These are phyloP conservation scores for Percopsis omiscomaycus DNA, from an alignment of 2,797 vertebrate species.

Conservation along the genomic window DNA sequence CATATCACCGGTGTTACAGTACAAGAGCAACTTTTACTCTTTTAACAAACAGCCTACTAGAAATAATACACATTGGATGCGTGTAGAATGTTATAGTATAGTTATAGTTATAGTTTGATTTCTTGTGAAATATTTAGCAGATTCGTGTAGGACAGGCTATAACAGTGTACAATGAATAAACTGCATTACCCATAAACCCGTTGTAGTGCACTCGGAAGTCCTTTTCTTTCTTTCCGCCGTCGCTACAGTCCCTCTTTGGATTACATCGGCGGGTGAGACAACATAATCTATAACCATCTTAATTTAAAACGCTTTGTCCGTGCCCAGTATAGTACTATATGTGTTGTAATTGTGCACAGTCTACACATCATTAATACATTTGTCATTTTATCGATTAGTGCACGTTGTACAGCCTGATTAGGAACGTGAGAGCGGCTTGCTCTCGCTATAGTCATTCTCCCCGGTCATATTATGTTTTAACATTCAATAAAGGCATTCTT, in stretches of 20 bases:
- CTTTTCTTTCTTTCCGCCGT: constrained; percentile 73
- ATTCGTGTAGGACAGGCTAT: too few species aligned
- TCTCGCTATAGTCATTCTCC: background rate
- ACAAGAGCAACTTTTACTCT: too few species aligned
- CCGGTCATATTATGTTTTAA: constrained; percentile 8
- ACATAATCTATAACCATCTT: constrained; percentile 63
- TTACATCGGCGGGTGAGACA: constrained; percentile 72
- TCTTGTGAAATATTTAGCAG: background rate
- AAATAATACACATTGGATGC: too few species aligned
- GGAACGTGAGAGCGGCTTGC: background rate
- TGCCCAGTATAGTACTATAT: fast-evolving
- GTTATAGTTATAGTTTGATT: too few species aligned
- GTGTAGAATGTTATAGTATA: too few species aligned
- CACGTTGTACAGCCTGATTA: fast-evolving
- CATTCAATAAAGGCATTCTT: background rate
- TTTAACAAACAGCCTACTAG: too few species aligned
- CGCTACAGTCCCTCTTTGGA: constrained; percentile 58
- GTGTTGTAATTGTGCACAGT: fast-evolving
- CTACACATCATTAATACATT: background rate
- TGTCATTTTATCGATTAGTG: fast-evolving
- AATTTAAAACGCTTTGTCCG: background rate
- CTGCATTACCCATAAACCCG: constrained; percentile 66
- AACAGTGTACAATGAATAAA: constrained; percentile 15
- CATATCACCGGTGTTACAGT: too few species aligned
- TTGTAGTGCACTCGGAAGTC: constrained; percentile 59